Base-by-base conservation (phyloP, 2,888 invertebrate species). In the Diloba caeruleocephala region DNA sequence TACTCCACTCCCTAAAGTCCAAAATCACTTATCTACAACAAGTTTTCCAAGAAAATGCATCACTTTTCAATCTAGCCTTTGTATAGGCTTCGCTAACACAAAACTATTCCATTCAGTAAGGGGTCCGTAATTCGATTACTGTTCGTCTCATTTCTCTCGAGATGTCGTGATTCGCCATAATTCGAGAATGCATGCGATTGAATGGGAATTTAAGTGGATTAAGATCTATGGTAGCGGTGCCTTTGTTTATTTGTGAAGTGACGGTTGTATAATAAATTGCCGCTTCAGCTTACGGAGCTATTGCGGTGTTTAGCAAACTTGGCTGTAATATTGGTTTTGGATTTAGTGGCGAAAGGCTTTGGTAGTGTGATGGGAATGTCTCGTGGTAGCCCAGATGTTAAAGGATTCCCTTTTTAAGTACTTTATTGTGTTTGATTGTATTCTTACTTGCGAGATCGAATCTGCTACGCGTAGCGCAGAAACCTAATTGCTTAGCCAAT, bases 121-220 rank as follows among this genome's bases (percentile, higher is more conserved):
- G 78, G 77, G 67, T 42, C 39, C 42, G 60, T 77, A 77, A 91
- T 80, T 87, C 84, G 85, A 89, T 91, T 90, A 87, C 76, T 43
- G 60, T 64, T 77, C 88, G 87, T 84, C 84, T 89, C 88, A 90
- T 89, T 90, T 84, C 86, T 67, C 69, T 67, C 74, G 74, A 78
- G 79, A 84, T 73, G 82, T 78, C 76, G 77, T 82, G 85, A 85
- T 88, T 88, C 81, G 82, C 82, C 81, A 87, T 87, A 82, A 88
- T 87, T 87, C 79, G 68, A 23, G 44, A 82, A 78, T 76, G 76
- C 75, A 76, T 78, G 77, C 76, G 75, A 74, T 85, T 84, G 74
- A 78, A 78, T 78, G 74, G 85, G 88, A 85, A 70, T 75, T 78
- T 85, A 85, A 85, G 81, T 85, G 86, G 85, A 90, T 88, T 87